phyloP scores from a whole-genome alignment of 2,113 vertebrate genomes.

The Ciconia maguari region DNA sequence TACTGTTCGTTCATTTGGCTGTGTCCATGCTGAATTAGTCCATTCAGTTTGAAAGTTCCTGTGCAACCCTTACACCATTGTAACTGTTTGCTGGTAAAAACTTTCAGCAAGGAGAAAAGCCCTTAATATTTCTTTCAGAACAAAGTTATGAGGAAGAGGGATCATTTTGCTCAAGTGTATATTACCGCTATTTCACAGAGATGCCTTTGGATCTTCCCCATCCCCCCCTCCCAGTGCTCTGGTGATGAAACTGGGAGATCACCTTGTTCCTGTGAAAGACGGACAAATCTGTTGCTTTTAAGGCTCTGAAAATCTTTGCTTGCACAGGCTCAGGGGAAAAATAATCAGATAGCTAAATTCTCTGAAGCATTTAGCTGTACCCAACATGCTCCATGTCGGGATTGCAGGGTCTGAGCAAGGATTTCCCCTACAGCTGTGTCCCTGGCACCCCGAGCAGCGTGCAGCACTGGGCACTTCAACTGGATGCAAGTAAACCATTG shows the following conservation, averaged over 20 bases:
- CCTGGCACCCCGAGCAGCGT: neutral
- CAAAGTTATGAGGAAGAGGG: neutral
- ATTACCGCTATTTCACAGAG: neutral
- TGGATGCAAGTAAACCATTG: neutral
- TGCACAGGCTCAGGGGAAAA: neutral
- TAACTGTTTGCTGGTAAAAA: neutral
- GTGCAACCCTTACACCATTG: neutral
- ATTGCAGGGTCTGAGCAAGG: neutral
- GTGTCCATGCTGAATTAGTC: neutral
- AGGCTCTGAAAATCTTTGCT: neutral
- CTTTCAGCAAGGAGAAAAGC: neutral
- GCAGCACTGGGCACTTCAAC: neutral
- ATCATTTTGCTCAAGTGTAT: neutral
- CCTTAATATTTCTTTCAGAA: neutral
- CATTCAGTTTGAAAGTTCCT: neutral
- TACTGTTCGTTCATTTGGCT: neutral
- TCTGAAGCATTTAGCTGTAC: neutral
- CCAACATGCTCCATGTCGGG: neutral
- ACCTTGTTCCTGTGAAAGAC: neutral
- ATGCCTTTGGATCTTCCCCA: neutral
- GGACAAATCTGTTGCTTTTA: neutral
- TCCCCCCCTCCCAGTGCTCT: neutral
- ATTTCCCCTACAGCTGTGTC: neutral
- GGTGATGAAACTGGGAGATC: neutral
- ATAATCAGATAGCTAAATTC: neutral